Evolutionary conservation across 2,797 vertebrate genomes (phyloP).

Genomic region (Etheostoma nigrum): DNA sequence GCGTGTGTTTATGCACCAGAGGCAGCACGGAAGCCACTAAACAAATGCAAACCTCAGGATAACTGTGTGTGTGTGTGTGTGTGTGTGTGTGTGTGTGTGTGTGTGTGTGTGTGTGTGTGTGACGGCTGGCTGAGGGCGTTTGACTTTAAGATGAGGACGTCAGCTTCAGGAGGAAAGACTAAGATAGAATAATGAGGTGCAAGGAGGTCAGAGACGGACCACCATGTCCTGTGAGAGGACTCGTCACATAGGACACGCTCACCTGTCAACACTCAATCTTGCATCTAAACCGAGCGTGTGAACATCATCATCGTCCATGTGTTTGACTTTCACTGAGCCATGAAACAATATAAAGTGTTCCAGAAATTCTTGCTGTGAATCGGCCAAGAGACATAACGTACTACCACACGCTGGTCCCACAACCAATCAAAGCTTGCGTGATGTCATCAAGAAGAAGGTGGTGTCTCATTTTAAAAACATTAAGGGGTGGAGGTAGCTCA

Average conservation of each 20-base stretch:
- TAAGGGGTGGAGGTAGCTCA: too few species aligned
- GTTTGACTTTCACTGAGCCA: background rate
- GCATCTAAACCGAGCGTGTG: background rate
- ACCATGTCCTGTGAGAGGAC: background rate
- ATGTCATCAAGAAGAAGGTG: too few species aligned
- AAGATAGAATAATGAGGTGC: constrained; percentile 11
- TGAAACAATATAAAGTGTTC: background rate
- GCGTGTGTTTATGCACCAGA: constrained; percentile 16
- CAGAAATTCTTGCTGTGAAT: too few species aligned
- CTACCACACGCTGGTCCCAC: too few species aligned
- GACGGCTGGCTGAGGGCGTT: background rate
- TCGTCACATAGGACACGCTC: background rate
- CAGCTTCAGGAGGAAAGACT: background rate
- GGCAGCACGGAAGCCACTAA: constrained; percentile 22
- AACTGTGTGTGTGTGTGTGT: background rate
- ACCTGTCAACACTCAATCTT: background rate
- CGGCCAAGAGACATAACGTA: too few species aligned
- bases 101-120: background rate
- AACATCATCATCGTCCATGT: background rate
- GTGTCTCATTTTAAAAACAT: too few species aligned
- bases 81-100: background rate
- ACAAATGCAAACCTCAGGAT: constrained; percentile 34
- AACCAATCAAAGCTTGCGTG: too few species aligned
- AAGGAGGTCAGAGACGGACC: constrained; percentile 8
- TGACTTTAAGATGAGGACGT: background rate